phyloP scores from a whole-genome alignment of 2,888 invertebrate species.

The Agrochola circellaris region DNA sequence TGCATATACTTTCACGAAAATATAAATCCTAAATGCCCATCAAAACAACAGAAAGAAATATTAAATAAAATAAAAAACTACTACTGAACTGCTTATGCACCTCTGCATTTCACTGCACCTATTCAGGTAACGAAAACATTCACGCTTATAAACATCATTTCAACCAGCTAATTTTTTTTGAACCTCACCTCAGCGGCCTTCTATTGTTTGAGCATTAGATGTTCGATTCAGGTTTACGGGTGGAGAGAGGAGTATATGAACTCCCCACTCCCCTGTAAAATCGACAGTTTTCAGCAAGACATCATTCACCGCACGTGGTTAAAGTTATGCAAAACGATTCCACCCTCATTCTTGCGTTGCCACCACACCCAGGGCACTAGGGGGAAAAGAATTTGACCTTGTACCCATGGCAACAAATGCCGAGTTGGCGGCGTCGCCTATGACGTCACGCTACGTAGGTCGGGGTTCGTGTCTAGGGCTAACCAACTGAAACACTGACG shows the following conservation, averaged over 20 bases:
- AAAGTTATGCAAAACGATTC: constrained; percentile 24
- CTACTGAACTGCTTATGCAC: not conserved
- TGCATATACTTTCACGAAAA: not conserved
- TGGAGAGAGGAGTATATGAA: not conserved
- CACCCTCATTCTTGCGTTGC: constrained; percentile 23
- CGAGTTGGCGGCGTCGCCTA: constrained; percentile 2
- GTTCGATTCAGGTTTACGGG: too few relatives aligned
- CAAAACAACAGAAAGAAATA: not conserved
- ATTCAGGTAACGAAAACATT: not conserved
- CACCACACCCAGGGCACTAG: constrained; percentile 2
- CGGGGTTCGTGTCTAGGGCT: constrained; percentile 28
- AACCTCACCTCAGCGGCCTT: not conserved
- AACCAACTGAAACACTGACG: constrained; percentile 39
- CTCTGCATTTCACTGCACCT: too few relatives aligned
- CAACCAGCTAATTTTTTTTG: too few relatives aligned
- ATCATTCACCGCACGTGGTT: not conserved
- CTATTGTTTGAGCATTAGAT: not conserved
- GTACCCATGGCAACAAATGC: constrained; percentile 36
- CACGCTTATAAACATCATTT: not conserved
- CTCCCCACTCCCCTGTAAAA: not conserved
- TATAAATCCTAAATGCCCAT: not conserved
- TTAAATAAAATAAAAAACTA: too few relatives aligned
- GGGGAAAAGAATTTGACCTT: constrained; percentile 46
- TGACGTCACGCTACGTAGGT: constrained; percentile 54
- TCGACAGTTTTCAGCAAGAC: constrained; percentile 36